Evolutionary conservation across 2,113 vertebrate species (phyloP), one percentile per base, ranked within the genome.

Genomic region (Hydrolagus affinis): DNA sequence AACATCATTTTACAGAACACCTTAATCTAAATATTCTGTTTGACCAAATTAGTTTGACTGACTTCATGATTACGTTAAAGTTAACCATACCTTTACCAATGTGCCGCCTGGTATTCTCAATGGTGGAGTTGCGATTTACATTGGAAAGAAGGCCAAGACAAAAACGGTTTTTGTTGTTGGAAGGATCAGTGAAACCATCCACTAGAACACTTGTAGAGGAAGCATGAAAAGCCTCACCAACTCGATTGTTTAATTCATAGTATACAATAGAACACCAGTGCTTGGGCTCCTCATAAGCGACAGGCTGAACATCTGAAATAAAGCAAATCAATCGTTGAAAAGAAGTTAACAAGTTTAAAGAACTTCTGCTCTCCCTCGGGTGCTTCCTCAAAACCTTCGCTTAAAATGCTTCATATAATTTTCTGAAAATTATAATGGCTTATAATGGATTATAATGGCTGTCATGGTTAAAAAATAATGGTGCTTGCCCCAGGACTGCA

Each of bases 211-310:
- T 97, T 86, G 97, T 98, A 21, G 96, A 98, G 77, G 96, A 98
- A 25, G 97, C 97, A 15, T 97, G 97, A 89, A 98, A 98, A 85
- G 97, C 97, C 87, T 98, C 97, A 9, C 97, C 97, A 28, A 98
- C 97, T 23, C 96, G 94, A 86, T 98, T 97, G 87, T 98, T 98
- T 87, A 98, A 92, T 89, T 98, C 97, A 4, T 99, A 99, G 92
- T 98, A 98, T 86, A 99, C 96, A 86, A 98, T 99, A n/a, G 97
- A 97, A 93, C 97, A 98, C 97, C 97, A 98, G 91, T 98, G 95
- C 87, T 95, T 96, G 60, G 97, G 97, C 80, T 99, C 96, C 87
- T 98, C 95, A 68, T 98, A 97, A 89, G 98, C 97, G 90, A 99
- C 96, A 8, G 97, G 96, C 66, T 98, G 97, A 85, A 98, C 96